Evolutionary conservation across 2,797 vertebrate species (phyloP), one percentile per base, ranked within the genome.

Genomic region (Sebastes iracundus): DNA sequence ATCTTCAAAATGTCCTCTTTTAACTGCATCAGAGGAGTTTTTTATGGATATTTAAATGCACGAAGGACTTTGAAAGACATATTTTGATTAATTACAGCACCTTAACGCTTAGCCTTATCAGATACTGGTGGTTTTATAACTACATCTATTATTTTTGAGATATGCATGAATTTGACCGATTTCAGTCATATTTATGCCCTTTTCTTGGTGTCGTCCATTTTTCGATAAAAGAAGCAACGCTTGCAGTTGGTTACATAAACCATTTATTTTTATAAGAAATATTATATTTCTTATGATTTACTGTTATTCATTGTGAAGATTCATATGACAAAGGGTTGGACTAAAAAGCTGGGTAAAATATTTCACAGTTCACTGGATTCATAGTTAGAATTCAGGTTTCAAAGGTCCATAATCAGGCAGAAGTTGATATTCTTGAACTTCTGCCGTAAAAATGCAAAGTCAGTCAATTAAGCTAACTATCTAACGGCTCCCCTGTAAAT

Each of bases 401-500:
- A n/a, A 56, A 23, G 4, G 2, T 28, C 20, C 22, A n/a, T 55
- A 12, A 32, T 56, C 7, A 33, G 14, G 5, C 23, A 53, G 20
- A 55, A 20, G n/a, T 69, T 66, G 14, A 33, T 32, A 59, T 33
- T 61, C 7, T 11, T 64, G 12, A 46, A 55, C 30, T 42, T 52
- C 25, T 85, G 11, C 18, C 65, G 33, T 33, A 32, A 55, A 72
- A 80, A 72, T 23, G 1, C 38, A 32, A 56, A 42, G 38, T 42
- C 22, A 79, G 6, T 81, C 20, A 58, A 9, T 65, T 5, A 53
- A 49, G 22, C 18, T 80, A 38, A 79, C 42, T 2, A 13, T 25
- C 42, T 9, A 8, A 28, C 20, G 49, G 56, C 42, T 77, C 55
- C 25, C 68, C 55, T 62, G 12, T 77, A n/a, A 84, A 87, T 75